Percentiles rank a stretch among this genome's conserved stretches.
These are phyloP conservation scores for Atopsyche davidsoni DNA, from an alignment of 1,140 invertebrate genomes.

Conservation along the genomic window DNA sequence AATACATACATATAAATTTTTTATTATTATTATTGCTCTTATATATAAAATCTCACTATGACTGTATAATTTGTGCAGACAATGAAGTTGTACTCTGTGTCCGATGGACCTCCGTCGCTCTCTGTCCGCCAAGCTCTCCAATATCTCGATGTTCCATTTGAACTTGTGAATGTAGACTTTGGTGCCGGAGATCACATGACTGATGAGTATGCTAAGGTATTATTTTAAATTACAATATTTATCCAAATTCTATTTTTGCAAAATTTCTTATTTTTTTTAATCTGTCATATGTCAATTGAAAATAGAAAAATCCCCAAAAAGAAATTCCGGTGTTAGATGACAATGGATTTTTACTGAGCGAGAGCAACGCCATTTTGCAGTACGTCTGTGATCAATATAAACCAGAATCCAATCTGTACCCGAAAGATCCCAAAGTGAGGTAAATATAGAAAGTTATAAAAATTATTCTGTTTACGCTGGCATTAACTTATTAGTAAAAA, in stretches of 20 bases:
- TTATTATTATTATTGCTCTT: too few species aligned
- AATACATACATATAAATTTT: too few species aligned
- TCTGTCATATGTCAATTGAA: too few species aligned
- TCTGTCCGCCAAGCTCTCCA: slow-evolving; percentile 63
- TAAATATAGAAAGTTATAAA: slow-evolving; percentile 15
- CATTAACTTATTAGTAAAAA: too few species aligned
- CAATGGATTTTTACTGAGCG: slow-evolving; percentile 62
- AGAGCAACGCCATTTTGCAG: slow-evolving; percentile 71
- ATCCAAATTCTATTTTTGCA: neutral
- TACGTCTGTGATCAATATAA: slow-evolving; percentile 70
- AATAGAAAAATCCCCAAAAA: slow-evolving; percentile 71
- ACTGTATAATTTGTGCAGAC: too few species aligned
- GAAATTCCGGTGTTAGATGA: slow-evolving; percentile 72
- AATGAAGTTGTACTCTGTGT: slow-evolving; percentile 64
- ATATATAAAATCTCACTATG: too few species aligned
- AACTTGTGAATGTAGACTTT: slow-evolving; percentile 62
- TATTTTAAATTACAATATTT: slow-evolving; percentile 9
- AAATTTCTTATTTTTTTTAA: neutral
- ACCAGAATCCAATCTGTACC: slow-evolving; percentile 59
- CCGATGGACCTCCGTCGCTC: slow-evolving; percentile 68
- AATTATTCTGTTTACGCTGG: neutral
- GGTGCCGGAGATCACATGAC: slow-evolving; percentile 64
- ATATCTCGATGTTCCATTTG: slow-evolving; percentile 55
- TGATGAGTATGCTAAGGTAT: slow-evolving; percentile 61
- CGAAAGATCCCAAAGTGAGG: slow-evolving; percentile 54